Base-by-base conservation (phyloP, 2,888 invertebrate genomes). In the Acronicta leporina region DNA sequence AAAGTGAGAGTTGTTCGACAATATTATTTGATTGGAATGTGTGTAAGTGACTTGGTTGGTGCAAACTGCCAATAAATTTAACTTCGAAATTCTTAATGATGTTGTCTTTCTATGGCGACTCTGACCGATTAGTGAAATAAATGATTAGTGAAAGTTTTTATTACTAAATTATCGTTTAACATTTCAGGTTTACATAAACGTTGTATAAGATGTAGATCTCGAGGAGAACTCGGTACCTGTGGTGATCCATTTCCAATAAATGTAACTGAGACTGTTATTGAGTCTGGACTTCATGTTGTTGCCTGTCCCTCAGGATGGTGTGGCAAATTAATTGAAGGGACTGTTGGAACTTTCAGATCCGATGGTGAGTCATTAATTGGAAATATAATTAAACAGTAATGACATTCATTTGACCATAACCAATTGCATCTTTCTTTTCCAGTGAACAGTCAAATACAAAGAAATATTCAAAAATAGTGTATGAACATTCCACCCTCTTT, bases 261-360 rank as follows among this genome's bases (percentile, higher is more conserved):
- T 93, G 95, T 96, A 13, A 97, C 98, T 0, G 95, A 96, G 76
- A 96, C 96, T 5, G 96, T 96, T 70, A 91, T 93, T 16, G 96
- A 96, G 81, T 95, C 95, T 35, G 98, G 98, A 0, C 96, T 98
- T 0, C 95, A 96, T 79, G 96, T 97, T 0, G 96, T 96, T 11
- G 97, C 97, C 0, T 98, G 98, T 80, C 97, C 97, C 0, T 98
- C 98, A 0, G 98, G 98, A 41, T 98, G 98, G 98, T 98, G 98
- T 83, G 97, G 97, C 25, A 98, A 98, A 94, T 96, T 98, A 51
- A 95, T 98, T 40, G 98, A 98, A 88, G 97, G 97, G 60, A 96
- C 96, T 9, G 85, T 90, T 74, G 96, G 96, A 78, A 94, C 96
- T 50, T 95, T 97, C 73, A 96, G 97, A 85, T 96, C 96, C 84